Evolutionary conservation across 92 coral and sea anemone species (phyloP), one percentile per base, ranked within the genome.

Genomic region (Scolanthus callimorphus): DNA sequence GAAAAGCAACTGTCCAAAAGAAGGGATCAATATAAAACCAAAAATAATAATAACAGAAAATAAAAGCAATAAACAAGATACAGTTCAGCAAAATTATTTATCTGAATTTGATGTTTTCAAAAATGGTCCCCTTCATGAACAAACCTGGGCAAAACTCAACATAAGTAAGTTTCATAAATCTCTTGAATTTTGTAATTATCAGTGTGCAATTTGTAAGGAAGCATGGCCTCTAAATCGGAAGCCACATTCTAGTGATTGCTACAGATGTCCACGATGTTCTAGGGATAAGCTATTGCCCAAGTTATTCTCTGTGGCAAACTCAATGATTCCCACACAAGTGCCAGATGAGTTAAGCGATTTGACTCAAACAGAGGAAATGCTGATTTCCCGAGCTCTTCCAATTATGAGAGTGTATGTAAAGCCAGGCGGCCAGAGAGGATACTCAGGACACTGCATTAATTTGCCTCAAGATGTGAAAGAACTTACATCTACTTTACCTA

Each of bases 381-480:
- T 74, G 11, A 55, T 78, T 38, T 78, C 71, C 55, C 72, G 73
- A 34, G 77, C 76, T 51, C 51, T 67, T 2, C 68, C 70, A 13
- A 62, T 78, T 1, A 63, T 78, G 85, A 62, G 79, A 63, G 73
- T 78, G 55, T 71, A 78, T 46, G 53, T 76, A 25, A 76, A 68
- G 38, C 82, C 82, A 39, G 82, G 82, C 30, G 76, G 82, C 11
- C 84, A 77, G 25, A 70, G 71, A 55, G 85, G 79, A 27, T 78
- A 71, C 50, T 52, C 79, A 8, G 79, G 79, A 17, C 85, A 76
- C 68, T 76, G 83, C 65, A 55, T 76, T 17, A 76, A 76, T 53
- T 39, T 76, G 29, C 83, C 77, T n/a, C n/a, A n/a, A n/a, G n/a
- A n/a, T n/a, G n/a, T n/a, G n/a, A n/a, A n/a, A n/a, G n/a, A n/a